These are phyloP conservation scores for Lateolabrax maculatus DNA, from an alignment of 2,797 vertebrate species.

Conservation along the genomic window DNA sequence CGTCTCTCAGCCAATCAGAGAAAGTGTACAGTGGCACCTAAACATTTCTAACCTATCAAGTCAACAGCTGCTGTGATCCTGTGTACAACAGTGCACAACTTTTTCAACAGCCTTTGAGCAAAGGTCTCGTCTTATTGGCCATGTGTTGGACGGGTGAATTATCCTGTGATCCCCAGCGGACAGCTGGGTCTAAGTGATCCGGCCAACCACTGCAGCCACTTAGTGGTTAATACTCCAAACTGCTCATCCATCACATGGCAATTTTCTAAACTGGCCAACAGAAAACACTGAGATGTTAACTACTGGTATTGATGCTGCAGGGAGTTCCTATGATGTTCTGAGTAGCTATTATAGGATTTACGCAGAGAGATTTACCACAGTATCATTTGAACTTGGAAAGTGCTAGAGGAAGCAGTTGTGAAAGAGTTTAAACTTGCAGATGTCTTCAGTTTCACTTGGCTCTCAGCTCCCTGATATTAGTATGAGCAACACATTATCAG, in stretches of 20 bases:
- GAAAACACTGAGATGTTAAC: slow-evolving; percentile 37
- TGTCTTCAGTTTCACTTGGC: slow-evolving; percentile 52
- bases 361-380: slow-evolving; percentile 41
- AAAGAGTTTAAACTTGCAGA: slow-evolving; percentile 22
- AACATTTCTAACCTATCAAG: background rate
- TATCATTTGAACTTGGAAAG: slow-evolving; percentile 49
- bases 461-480: slow-evolving; percentile 12
- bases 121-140: background rate
- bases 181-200: slow-evolving; percentile 44
- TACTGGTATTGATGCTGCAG: slow-evolving; percentile 19
- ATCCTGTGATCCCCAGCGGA: slow-evolving; percentile 27
- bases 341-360: slow-evolving; percentile 46
- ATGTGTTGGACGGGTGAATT: slow-evolving; percentile 25
- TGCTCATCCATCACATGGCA: slow-evolving; percentile 38
- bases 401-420: slow-evolving; percentile 28
- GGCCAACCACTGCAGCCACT: background rate
- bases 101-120: background rate
- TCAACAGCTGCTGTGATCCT: background rate
- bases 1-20: background rate
- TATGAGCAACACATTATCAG: slow-evolving; percentile 33
- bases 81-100: background rate
- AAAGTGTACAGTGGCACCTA: background rate
- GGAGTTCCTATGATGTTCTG: slow-evolving; percentile 18
- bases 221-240: slow-evolving; percentile 34
- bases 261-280: slow-evolving; percentile 11